phyloP scores from a whole-genome alignment of 1,140 invertebrate genomes.

The Meloidogyne chitwoodi region DNA sequence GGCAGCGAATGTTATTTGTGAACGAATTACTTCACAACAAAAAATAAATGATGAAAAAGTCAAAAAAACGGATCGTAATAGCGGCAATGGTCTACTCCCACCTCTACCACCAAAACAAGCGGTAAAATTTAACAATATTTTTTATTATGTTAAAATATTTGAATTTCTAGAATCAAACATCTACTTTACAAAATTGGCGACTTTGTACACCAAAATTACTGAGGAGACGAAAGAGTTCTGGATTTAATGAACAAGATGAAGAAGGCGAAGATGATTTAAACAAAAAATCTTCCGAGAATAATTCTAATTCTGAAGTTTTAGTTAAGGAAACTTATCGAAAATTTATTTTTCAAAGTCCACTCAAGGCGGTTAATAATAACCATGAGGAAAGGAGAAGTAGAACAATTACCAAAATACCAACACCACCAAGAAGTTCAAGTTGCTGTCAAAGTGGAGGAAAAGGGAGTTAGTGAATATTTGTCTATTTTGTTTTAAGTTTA shows the following conservation, averaged over 20 bases:
- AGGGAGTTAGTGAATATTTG: slow-evolving; percentile 1
- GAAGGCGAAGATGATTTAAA: background rate
- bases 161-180: background rate
- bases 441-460: background rate
- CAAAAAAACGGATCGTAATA: background rate
- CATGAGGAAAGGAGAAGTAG: background rate
- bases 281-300: background rate
- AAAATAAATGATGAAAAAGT: background rate
- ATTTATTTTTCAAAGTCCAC: slow-evolving; percentile 15
- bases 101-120: background rate
- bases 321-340: slow-evolving; percentile 9
- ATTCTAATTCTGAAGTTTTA: background rate
- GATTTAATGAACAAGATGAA: background rate
- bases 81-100: slow-evolving; percentile 1
- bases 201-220: background rate
- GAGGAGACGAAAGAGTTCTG: background rate
- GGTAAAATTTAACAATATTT: background rate
- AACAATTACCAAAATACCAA: background rate
- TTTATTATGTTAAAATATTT: background rate
- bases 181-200: background rate
- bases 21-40: slow-evolving; percentile 36
- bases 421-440: slow-evolving; percentile 6
- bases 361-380: slow-evolving; percentile 11
- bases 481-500: background rate
- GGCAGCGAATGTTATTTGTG: slow-evolving; percentile 55